Percentiles rank a stretch among this genome's conserved stretches.
phyloP scores from a whole-genome alignment of 2,888 invertebrate species.

The Cosmopolites sordidus region DNA sequence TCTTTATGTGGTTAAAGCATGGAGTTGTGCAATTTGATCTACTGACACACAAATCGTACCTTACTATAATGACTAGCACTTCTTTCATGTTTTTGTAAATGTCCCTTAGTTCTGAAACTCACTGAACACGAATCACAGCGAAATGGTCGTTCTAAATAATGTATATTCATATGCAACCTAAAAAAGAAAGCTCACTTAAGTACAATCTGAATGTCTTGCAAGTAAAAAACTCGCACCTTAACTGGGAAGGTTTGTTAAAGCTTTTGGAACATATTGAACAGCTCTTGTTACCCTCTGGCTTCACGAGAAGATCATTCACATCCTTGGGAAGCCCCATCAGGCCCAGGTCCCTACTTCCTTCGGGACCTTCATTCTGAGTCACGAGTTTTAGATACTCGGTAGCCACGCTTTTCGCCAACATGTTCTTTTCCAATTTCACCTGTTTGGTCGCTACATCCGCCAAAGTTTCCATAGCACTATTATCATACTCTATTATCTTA shows the following conservation, averaged over 20 bases:
- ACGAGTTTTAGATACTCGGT: constrained; percentile 63
- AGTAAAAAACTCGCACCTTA: constrained; percentile 52
- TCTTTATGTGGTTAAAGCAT: no score
- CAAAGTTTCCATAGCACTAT: constrained; percentile 49
- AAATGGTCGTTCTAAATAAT: constrained; percentile 89
- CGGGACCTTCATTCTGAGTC: constrained; percentile 42
- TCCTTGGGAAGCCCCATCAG: constrained; percentile 31
- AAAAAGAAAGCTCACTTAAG: constrained; percentile 24
- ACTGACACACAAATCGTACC: constrained; percentile 50
- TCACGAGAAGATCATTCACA: constrained; percentile 47
- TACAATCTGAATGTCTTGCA: no score
- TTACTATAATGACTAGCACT: constrained; percentile 90
- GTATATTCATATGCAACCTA: constrained; percentile 86
- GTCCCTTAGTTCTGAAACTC: constrained; percentile 85
- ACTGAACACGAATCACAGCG: constrained; percentile 89
- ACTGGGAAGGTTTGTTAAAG: constrained; percentile 86
- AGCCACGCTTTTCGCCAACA: constrained; percentile 61
- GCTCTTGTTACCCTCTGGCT: constrained; percentile 48
- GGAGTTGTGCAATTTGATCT: neutral
- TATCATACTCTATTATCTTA: constrained; percentile 40
- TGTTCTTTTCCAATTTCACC: constrained; percentile 48
- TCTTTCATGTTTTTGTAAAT: constrained; percentile 88
- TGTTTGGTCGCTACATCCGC: constrained; percentile 49
- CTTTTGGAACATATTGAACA: constrained; percentile 79
- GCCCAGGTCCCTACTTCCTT: constrained; percentile 30